Percentiles rank a stretch among this genome's conserved stretches.
These are phyloP conservation scores for Malacoraja senta DNA, from an alignment of 2,797 vertebrate genomes.

Conservation along the genomic window DNA sequence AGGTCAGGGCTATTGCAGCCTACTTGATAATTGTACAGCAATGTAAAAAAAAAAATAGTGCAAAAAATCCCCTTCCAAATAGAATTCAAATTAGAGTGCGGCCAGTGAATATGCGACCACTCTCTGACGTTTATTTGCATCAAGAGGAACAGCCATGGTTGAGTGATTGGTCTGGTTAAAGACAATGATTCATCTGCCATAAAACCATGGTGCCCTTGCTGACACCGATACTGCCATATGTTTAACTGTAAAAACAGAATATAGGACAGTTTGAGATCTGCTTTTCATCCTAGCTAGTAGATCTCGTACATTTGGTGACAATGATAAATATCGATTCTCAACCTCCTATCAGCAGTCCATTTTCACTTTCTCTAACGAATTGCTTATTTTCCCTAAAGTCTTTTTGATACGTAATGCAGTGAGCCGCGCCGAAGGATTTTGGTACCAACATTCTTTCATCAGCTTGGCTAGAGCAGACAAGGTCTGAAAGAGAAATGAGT, in stretches of 20 bases:
- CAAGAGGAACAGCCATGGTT: constrained; percentile 22
- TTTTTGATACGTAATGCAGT: constrained; percentile 74
- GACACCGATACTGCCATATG: neutral
- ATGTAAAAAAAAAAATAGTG: constrained; percentile 35
- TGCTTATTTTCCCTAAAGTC: constrained; percentile 72
- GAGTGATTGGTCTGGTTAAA: constrained; percentile 27
- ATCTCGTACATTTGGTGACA: neutral
- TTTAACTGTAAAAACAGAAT: neutral
- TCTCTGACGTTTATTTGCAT: constrained; percentile 7
- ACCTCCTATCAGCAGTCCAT: constrained; percentile 55
- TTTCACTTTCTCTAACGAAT: constrained; percentile 69
- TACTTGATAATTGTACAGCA: constrained; percentile 35
- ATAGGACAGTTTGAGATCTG: constrained; percentile 24
- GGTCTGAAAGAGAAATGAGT: constrained; percentile 50
- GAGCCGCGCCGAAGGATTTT: constrained; percentile 70
- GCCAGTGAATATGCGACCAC: constrained; percentile 12
- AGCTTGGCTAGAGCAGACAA: constrained; percentile 69
- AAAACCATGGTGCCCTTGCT: neutral
- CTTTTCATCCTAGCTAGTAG: no score
- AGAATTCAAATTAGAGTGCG: constrained; percentile 14
- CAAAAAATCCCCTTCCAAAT: constrained; percentile 34
- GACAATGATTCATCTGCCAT: constrained; percentile 20
- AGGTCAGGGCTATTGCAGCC: constrained; percentile 28
- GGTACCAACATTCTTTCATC: constrained; percentile 78
- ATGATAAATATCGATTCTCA: neutral